Conservation (phyloP, 37 sponge, comb jelly and placozoan species). For the Ianthella basta region DNA sequence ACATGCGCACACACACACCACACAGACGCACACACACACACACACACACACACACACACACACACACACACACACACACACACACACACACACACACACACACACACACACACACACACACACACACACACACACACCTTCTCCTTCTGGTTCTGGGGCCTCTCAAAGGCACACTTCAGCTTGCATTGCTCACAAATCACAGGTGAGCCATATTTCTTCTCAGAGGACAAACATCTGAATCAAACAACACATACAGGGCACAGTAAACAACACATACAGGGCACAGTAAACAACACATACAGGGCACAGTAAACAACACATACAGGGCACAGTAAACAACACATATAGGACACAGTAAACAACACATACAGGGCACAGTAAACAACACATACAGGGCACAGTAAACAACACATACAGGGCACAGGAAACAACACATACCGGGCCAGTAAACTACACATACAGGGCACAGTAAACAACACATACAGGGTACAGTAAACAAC, state of each 20-base stretch:
- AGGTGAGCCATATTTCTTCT: constrained; percentile 81
- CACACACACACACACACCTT: constrained; percentile 51
- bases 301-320: too few species aligned
- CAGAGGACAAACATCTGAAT: constrained; percentile 70
- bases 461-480: too few species aligned
- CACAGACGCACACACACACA: background rate
- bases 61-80: background rate
- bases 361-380: too few species aligned
- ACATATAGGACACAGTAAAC: too few species aligned
- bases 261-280: background rate
- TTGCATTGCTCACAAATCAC: constrained; percentile 74
- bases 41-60: background rate
- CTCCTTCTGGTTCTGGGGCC: constrained; percentile 59
- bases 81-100: too few species aligned
- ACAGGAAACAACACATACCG: too few species aligned
- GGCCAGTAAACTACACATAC: too few species aligned
- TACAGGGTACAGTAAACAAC: too few species aligned
- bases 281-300: background rate
- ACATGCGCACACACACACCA: background rate
- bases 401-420: too few species aligned
- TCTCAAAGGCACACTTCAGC: constrained; percentile 79
- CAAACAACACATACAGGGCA: background rate
- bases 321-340: too few species aligned
- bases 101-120: background rate
- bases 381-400: too few species aligned